Evolutionary conservation across 2,797 vertebrate species (phyloP), one percentile per base, ranked within the genome.

Genomic region (Halcyon smyrnensis): DNA sequence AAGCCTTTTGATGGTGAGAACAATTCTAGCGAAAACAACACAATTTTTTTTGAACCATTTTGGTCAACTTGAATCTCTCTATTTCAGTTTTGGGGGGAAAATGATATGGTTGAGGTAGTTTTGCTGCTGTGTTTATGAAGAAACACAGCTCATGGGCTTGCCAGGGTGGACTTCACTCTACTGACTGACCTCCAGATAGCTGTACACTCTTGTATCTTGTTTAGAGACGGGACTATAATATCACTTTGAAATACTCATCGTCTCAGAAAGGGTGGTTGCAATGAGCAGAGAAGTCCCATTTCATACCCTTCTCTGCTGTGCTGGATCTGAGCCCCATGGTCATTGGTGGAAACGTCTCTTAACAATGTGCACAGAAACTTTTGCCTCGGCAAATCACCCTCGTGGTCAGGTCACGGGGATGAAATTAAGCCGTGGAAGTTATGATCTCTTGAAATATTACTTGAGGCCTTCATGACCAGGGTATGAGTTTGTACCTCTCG

Each of bases 1-100:
- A 94, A 79, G 83, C 16, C 88, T 94, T 96, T 96, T 94, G 94
- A 90, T 84, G 92, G 68, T 0, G 21, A 92, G 78, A 96, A 96
- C 95, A 95, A 90, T 90, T 87, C 71, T 68, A 37, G 78, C 2
- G 8, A 93, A 84, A 96, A 59, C 74, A 36, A 89, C 34, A 8
- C 5, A 4, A 25, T 6, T 48, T 94, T 91, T 92, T 50, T 87
- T 17, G 8, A 69, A 76, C 34, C 1, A 4, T 45, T 92, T 70
- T 0, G 6, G 51, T 54, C 60, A 4, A 4, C 74, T 89, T 48
- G 60, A 67, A 70, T 50, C 51, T 41, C 70, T 3, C 3, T 3
- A 0, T 32, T 48, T 79, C 67, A 25, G 6, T 84, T 45, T 3
- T 45, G 41, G 28, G 5, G 5, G 68, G 6, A 11, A 48, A 74